These are phyloP conservation scores for Anagyrus pseudococci DNA, from an alignment of 2,888 invertebrate species.

Conservation along the genomic window DNA sequence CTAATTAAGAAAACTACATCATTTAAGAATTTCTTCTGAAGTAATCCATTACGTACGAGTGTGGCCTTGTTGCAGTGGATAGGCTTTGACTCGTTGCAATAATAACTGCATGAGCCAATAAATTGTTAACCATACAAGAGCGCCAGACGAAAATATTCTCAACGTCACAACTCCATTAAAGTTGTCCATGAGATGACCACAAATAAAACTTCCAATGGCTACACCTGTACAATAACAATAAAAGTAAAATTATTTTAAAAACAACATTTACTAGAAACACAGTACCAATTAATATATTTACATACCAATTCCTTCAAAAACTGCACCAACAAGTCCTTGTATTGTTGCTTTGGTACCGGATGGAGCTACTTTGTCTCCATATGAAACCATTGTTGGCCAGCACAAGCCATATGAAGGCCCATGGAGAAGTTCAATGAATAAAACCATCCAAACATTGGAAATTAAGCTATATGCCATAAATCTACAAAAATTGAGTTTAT, in stretches of 20 bases:
- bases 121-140: constrained; percentile 64
- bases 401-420: constrained; percentile 89
- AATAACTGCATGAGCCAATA: constrained; percentile 56
- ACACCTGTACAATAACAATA: constrained; percentile 65
- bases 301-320: constrained; percentile 83
- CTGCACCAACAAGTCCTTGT: constrained; percentile 83
- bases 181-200: constrained; percentile 73
- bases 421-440: constrained; percentile 86
- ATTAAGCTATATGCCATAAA: constrained; percentile 83
- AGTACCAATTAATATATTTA: constrained; percentile 14
- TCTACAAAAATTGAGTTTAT: constrained; percentile 55
- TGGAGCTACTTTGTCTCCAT: constrained; percentile 83
- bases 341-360: constrained; percentile 86
- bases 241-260: neutral
- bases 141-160: constrained; percentile 74
- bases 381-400: constrained; percentile 88
- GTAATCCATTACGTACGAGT: constrained; percentile 55
- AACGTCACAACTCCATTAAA: constrained; percentile 75
- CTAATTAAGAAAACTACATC: neutral
- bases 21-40: constrained; percentile 13
- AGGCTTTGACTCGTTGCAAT: constrained; percentile 52
- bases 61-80: constrained; percentile 55
- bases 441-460: constrained; percentile 80
- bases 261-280: neutral
- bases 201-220: constrained; percentile 79